Percentiles rank a stretch among this genome's conserved stretches.
These are phyloP conservation scores for Styela clava DNA, from an alignment of 23 tunicate species.

Conservation along the genomic window DNA sequence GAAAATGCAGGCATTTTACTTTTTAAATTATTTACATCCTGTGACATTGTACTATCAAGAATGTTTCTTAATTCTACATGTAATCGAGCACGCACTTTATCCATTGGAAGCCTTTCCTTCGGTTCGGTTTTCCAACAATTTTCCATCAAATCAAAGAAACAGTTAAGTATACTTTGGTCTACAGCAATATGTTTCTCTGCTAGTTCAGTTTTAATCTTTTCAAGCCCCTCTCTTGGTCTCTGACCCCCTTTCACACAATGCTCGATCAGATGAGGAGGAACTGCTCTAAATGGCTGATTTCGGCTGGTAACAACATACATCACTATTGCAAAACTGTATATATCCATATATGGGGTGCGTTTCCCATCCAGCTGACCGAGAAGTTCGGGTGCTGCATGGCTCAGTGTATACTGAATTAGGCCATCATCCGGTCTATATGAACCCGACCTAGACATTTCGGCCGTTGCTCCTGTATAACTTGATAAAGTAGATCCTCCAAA, in stretches of 20 bases:
- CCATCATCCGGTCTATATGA: background rate
- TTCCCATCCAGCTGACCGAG: background rate
- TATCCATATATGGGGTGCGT: conserved; percentile 20
- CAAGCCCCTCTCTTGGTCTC: background rate
- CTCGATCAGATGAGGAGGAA: background rate
- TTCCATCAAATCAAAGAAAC: background rate
- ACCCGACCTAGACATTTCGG: background rate
- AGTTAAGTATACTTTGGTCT: background rate
- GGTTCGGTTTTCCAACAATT: conserved; percentile 13
- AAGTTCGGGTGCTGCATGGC: conserved; percentile 23
- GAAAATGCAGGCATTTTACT: background rate
- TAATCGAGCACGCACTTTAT: conserved; percentile 3
- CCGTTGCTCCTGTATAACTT: conserved; percentile 5
- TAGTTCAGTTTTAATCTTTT: conserved; percentile 1
- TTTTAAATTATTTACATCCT: background rate
- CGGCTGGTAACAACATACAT: conserved; percentile 16
- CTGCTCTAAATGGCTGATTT: background rate
- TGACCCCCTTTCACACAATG: conserved; percentile 13
- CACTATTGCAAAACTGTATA: conserved; percentile 13
- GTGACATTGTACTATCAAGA: background rate
- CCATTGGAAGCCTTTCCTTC: background rate
- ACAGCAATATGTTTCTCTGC: background rate
- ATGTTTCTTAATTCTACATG: background rate
- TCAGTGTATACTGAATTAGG: background rate
- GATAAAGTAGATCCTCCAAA: conserved; percentile 19